These are phyloP conservation scores for Dynastes hyllus DNA, from an alignment of 2,888 invertebrate species.

Conservation along the genomic window DNA sequence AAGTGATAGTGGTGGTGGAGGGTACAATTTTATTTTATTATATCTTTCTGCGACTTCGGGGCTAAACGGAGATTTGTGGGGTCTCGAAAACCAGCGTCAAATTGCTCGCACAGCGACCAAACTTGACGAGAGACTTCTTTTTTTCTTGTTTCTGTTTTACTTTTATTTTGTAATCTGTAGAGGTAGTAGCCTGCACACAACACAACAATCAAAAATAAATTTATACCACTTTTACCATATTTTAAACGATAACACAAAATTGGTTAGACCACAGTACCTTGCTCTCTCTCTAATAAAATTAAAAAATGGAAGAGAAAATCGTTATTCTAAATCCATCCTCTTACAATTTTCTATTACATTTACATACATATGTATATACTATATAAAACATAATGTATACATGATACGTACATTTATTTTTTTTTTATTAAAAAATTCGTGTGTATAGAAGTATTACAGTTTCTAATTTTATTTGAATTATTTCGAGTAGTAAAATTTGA, in stretches of 20 bases:
- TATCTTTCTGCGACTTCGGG: neutral
- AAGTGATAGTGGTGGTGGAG: neutral
- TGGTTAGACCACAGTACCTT: conserved; percentile 68
- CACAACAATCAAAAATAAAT: conserved; percentile 59
- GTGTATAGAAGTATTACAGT: conserved; percentile 49
- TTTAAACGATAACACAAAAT: conserved; percentile 62
- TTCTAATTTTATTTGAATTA: too few relatives aligned
- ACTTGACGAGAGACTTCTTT: conserved; percentile 61
- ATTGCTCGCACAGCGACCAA: conserved; percentile 55
- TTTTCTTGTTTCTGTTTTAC: neutral
- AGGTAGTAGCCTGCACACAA: conserved; percentile 66
- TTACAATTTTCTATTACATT: conserved; percentile 49
- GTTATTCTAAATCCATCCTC: neutral
- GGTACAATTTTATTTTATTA: neutral
- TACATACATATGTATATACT: conserved; percentile 57
- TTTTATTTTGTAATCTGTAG: conserved; percentile 52
- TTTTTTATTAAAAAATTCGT: conserved; percentile 48
- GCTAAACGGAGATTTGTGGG: conserved; percentile 52
- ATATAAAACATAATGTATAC: conserved; percentile 55
- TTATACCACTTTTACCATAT: conserved; percentile 62
- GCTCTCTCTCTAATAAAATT: conserved; percentile 59
- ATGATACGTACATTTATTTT: conserved; percentile 58
- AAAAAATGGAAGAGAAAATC: conserved; percentile 51
- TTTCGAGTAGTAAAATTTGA: too few relatives aligned
- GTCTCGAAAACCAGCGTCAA: conserved; percentile 63